These are phyloP conservation scores for Ctena decussata DNA, from an alignment of 2,888 invertebrate genomes.

Conservation along the genomic window DNA sequence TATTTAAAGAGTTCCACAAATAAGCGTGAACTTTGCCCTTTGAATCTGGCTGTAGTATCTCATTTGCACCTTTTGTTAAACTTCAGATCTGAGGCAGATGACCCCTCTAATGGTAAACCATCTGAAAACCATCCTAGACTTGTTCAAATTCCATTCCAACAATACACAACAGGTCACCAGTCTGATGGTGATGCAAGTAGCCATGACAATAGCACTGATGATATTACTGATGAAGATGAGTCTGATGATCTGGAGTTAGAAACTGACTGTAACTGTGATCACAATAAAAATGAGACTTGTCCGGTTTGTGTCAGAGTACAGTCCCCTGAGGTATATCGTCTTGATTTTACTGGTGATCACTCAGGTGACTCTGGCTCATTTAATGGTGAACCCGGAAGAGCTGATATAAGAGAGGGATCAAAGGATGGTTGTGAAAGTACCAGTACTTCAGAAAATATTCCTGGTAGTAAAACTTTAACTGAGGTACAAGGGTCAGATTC, in stretches of 20 bases:
- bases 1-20: too few relatives aligned
- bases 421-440: slow-evolving; percentile 18
- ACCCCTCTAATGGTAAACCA: slow-evolving; percentile 38
- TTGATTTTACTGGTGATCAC: slow-evolving; percentile 65
- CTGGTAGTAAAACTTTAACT: slow-evolving; percentile 8
- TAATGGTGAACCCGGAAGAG: not conserved
- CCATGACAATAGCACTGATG: too few relatives aligned
- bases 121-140: slow-evolving; percentile 43
- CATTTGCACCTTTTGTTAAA: too few relatives aligned
- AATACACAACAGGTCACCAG: slow-evolving; percentile 49
- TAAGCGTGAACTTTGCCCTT: too few relatives aligned
- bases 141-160: slow-evolving; percentile 54
- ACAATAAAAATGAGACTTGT: slow-evolving; percentile 56
- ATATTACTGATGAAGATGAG: not conserved
- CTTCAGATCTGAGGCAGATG: slow-evolving; percentile 59
- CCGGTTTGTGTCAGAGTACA: slow-evolving; percentile 61
- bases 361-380: slow-evolving; percentile 38
- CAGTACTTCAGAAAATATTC: not conserved
- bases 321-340: slow-evolving; percentile 63
- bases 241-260: slow-evolving; percentile 25
- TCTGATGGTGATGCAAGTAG: slow-evolving; percentile 17
- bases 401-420: not conserved
- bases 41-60: too few relatives aligned
- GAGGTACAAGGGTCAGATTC: not conserved
- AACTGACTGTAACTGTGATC: slow-evolving; percentile 57